These are phyloP conservation scores for Agrilus biguttatus DNA, from an alignment of 2,888 invertebrate genomes.

Conservation along the genomic window DNA sequence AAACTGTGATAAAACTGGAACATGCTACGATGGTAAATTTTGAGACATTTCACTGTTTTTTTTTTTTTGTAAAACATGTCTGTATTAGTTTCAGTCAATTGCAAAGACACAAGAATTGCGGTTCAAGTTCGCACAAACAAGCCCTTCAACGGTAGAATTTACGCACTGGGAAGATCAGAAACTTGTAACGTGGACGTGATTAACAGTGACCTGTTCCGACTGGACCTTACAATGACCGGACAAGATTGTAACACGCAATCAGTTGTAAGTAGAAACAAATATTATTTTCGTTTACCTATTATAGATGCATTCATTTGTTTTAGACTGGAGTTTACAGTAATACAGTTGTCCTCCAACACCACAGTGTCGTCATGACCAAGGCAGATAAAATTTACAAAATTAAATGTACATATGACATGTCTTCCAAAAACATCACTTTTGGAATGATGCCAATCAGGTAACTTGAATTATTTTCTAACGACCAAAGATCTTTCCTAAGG, in stretches of 20 bases:
- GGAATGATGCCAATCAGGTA: slow-evolving; percentile 94
- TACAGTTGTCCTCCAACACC: slow-evolving; percentile 87
- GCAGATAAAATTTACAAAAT: slow-evolving; percentile 95
- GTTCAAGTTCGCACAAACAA: slow-evolving; percentile 87
- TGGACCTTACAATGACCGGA: slow-evolving; percentile 85
- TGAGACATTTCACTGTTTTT: background rate
- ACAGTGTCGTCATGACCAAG: slow-evolving; percentile 92
- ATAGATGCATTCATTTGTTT: slow-evolving; percentile 18
- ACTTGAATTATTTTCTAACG: slow-evolving; percentile 11
- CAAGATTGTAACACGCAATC: slow-evolving; percentile 94
- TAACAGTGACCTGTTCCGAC: slow-evolving; percentile 81
- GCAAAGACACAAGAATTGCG: slow-evolving; percentile 87
- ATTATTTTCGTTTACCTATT: slow-evolving; percentile 4
- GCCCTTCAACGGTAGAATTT: slow-evolving; percentile 88
- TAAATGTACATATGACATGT: slow-evolving; percentile 92
- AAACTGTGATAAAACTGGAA: slow-evolving; percentile 88
- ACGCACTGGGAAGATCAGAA: slow-evolving; percentile 84
- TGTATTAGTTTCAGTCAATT: slow-evolving; percentile 73
- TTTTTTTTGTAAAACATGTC: slow-evolving; percentile 3
- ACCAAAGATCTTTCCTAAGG: too few species aligned
- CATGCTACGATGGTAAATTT: slow-evolving; percentile 78
- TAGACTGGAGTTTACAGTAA: slow-evolving; percentile 89
- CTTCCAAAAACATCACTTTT: slow-evolving; percentile 89
- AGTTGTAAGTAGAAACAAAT: slow-evolving; percentile 54
- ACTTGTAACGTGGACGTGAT: slow-evolving; percentile 90